Percentiles rank a stretch among this genome's conserved stretches.
These are phyloP conservation scores for Daptonema setosum DNA, from an alignment of 2,888 invertebrate genomes.

Conservation along the genomic window DNA sequence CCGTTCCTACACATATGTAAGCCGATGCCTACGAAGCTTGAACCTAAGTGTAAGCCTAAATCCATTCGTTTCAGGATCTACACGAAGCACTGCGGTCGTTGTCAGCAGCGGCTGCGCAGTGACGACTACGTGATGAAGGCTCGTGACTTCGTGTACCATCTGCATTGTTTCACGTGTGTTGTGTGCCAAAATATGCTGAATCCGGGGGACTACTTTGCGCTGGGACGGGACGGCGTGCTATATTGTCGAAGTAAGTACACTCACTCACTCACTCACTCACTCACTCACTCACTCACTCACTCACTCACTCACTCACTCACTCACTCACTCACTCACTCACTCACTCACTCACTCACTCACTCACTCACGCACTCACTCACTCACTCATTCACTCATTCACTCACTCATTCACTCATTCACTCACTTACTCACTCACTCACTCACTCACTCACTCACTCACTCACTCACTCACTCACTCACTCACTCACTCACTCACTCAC, in stretches of 20 bases:
- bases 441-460: background rate
- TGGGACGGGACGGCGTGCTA: constrained; percentile 43
- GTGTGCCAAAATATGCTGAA: constrained; percentile 58
- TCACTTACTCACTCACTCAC: background rate
- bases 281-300: background rate
- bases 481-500: background rate
- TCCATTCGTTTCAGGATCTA: constrained; percentile 46
- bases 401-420: no score
- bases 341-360: background rate
- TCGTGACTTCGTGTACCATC: constrained; percentile 61
- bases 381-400: background rate
- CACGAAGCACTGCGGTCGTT: constrained; percentile 58
- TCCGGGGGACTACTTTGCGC: constrained; percentile 73
- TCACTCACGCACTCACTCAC: background rate
- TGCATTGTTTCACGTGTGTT: constrained; percentile 67
- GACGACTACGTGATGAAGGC: constrained; percentile 77
- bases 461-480: background rate
- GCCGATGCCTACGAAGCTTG: constrained; percentile 31
- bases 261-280: background rate
- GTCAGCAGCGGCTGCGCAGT: constrained; percentile 58
- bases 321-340: background rate
- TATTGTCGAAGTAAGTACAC: constrained; percentile 15
- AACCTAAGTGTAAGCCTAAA: constrained; percentile 13
- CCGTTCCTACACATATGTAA: no score
- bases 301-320: background rate